Base-by-base conservation (phyloP, 2,797 vertebrate genomes). In the Rhyacichthys aspro region DNA sequence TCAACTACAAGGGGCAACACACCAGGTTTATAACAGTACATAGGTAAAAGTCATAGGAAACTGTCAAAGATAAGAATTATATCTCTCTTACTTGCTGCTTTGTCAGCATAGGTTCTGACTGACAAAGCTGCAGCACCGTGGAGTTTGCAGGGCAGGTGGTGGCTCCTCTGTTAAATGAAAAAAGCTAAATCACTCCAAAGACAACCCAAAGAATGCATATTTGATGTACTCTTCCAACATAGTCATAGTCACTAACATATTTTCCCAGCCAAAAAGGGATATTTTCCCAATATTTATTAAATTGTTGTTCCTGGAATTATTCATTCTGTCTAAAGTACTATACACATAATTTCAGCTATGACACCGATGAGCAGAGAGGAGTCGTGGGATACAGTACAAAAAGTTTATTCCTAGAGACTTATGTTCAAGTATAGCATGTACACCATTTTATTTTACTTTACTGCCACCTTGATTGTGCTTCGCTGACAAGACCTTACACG, bases 81-180 rank as follows among this genome's bases (percentile, higher is more conserved):
- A 15, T 44, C 9, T 1, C 0, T 58, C 83, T 88, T 90, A 92
- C 94, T 93, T 91, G 94, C 92, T 59, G 93, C 86, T 85, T 96
- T 95, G 83, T 98, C 96, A 0, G 94, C 89, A 1, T 97, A 98
- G 17, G 91, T 95, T 76, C 96, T 92, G 75, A 91, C 85, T 1
- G 93, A 91, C 59, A 94, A 72, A 0, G 81, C 90, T 59, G 92
- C 83, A 45, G 92, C 80, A 67, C 93, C 92, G 11, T 94, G 95
- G 39, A 96, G 82, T 55, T 95, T 95, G 86, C 90, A 94, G 59
- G 93, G 91, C 28, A 97, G 69, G n/a, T 91, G 89, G 63, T 86
- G 92, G 79, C 92, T 90, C 74, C 94, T 92, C 96, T 99, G 83
- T 5, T 10, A 55, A 3, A 7, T 1, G 47, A 55, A 55, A 0